Percentiles rank a stretch among this genome's conserved stretches.
Evolutionary conservation across 1,140 invertebrate genomes (phyloP).

Genomic region (Coptotermes formosanus): DNA sequence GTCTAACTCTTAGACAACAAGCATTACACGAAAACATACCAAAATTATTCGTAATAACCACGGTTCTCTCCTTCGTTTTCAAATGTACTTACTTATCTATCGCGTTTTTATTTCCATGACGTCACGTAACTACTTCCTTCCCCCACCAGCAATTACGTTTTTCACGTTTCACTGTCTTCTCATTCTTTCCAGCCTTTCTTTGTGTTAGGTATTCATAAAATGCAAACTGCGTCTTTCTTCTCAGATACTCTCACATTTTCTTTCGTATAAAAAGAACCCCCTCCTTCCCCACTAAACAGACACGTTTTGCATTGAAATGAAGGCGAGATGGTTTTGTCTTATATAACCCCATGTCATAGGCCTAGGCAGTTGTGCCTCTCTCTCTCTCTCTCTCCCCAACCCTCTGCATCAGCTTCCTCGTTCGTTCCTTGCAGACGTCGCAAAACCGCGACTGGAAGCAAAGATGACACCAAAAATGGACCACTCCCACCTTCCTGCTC

Average conservation of each 20-base stretch:
- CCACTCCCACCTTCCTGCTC: not conserved
- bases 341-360: not conserved
- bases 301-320: conserved; percentile 11
- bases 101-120: not conserved
- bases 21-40: not conserved
- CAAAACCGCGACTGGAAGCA: not conserved
- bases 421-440: not conserved
- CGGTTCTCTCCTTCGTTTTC: not conserved
- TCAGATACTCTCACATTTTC: conserved; percentile 7
- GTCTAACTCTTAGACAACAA: not conserved
- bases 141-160: not conserved
- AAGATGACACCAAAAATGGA: not conserved
- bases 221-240: conserved; percentile 32
- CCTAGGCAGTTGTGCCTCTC: not conserved
- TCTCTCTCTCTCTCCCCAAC: not conserved
- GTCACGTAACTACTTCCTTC: conserved; percentile 2
- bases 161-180: not conserved
- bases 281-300: not conserved
- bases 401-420: not conserved
- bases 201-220: conserved; percentile 35
- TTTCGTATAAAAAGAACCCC: not conserved
- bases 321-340: not conserved
- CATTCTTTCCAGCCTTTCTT: not conserved
- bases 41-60: not conserved
- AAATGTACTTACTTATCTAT: not conserved